phyloP scores from a whole-genome alignment of 2,888 invertebrate species.

The Scelioninae gen. 1 region DNA sequence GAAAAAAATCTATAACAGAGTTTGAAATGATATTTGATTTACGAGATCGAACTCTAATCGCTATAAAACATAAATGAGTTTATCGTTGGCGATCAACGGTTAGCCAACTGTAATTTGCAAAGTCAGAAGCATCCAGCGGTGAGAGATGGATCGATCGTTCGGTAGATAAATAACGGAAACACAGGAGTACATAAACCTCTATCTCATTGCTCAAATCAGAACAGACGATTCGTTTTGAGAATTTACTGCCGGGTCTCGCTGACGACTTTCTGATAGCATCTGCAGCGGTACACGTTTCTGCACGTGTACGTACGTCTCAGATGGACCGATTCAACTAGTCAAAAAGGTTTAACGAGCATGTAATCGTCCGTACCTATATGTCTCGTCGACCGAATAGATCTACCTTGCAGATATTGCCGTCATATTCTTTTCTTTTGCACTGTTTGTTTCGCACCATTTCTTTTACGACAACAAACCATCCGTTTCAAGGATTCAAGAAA shows the following conservation, averaged over 20 bases:
- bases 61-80: constrained; percentile 22
- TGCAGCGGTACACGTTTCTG: constrained; percentile 41
- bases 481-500: constrained; percentile 15
- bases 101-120: constrained; percentile 30
- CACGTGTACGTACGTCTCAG: constrained; percentile 32
- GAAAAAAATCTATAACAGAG: background rate
- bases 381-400: constrained; percentile 31
- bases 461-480: constrained; percentile 22
- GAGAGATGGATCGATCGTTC: constrained; percentile 33
- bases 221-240: constrained; percentile 75
- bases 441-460: constrained; percentile 35
- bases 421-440: constrained; percentile 41
- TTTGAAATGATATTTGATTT: constrained; percentile 11
- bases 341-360: constrained; percentile 65
- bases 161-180: constrained; percentile 39
- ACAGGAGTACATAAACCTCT: constrained; percentile 57
- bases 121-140: constrained; percentile 25
- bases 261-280: constrained; percentile 69
- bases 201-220: constrained; percentile 70
- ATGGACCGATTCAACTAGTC: constrained; percentile 53
- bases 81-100: constrained; percentile 29
- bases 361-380: constrained; percentile 61
- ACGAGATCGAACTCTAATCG: constrained; percentile 1
- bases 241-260: constrained; percentile 75
- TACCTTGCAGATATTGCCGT: constrained; percentile 38